Percentiles rank a stretch among this genome's conserved stretches.
These are phyloP conservation scores for Paracentrotus lividus DNA, from an alignment of 53 echinoderm and acorn worm genomes.

Conservation along the genomic window DNA sequence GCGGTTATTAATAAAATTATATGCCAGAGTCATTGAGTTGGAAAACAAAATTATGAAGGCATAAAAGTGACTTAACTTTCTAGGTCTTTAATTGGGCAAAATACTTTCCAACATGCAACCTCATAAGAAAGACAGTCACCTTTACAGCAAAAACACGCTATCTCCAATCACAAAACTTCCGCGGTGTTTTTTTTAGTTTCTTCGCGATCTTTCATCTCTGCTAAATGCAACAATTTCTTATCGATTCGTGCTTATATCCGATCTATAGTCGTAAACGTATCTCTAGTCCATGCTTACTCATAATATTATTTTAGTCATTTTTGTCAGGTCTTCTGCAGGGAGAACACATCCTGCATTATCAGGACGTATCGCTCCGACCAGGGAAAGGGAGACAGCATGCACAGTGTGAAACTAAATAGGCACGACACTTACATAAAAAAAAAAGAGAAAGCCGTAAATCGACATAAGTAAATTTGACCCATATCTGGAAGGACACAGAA, in stretches of 20 bases:
- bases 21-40: too few relatives aligned
- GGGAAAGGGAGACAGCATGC: too few relatives aligned
- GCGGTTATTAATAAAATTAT: too few relatives aligned
- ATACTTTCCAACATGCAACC: neutral
- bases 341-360: too few relatives aligned
- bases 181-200: slow-evolving; percentile 27
- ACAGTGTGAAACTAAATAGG: too few relatives aligned
- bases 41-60: neutral
- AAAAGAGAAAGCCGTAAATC: too few relatives aligned
- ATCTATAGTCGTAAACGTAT: neutral
- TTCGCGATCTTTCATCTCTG: neutral
- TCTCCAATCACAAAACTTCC: slow-evolving; percentile 37
- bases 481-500: too few relatives aligned
- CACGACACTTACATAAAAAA: too few relatives aligned
- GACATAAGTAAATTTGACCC: too few relatives aligned
- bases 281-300: slow-evolving; percentile 21
- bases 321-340: too few relatives aligned
- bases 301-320: too few relatives aligned
- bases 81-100: neutral
- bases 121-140: neutral
- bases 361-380: too few relatives aligned
- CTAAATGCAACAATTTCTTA: slow-evolving; percentile 39
- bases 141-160: neutral
- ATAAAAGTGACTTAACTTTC: neutral
- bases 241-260: slow-evolving; percentile 22